A percentile compares a stretch with the other conserved stretches of the same genome.
Evolutionary conservation across 2,797 vertebrate genomes (phyloP).

Genomic region (Apogon hyalosoma): DNA sequence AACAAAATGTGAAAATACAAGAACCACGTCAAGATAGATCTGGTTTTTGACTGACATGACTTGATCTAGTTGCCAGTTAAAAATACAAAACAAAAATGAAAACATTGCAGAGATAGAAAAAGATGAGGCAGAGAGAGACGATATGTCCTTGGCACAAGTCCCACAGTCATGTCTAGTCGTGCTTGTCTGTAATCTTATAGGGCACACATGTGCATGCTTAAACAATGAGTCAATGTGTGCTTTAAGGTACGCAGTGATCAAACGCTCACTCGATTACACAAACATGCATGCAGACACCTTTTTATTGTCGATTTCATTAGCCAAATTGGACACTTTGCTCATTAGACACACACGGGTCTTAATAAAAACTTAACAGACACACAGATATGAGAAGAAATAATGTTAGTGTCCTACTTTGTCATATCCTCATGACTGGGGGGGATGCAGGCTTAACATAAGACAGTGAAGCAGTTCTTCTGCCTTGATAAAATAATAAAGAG

Average conservation of each 20-base stretch:
- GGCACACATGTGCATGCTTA: slow-evolving; percentile 22
- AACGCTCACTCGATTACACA: slow-evolving; percentile 20
- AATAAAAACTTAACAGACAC: slow-evolving; percentile 40
- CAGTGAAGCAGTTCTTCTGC: slow-evolving; percentile 46
- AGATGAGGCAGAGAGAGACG: slow-evolving; percentile 20
- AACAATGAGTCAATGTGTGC: slow-evolving; percentile 42
- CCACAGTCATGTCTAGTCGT: slow-evolving; percentile 66
- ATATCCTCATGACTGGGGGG: slow-evolving; percentile 51
- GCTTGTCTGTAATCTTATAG: slow-evolving; percentile 51
- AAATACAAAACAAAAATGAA: slow-evolving; percentile 18
- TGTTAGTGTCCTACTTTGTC: slow-evolving; percentile 65
- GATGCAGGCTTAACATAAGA: slow-evolving; percentile 36
- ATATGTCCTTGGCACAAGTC: slow-evolving; percentile 59
- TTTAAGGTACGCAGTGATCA: slow-evolving; percentile 46
- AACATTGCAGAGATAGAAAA: slow-evolving; percentile 11
- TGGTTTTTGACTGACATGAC: slow-evolving; percentile 32
- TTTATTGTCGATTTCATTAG: slow-evolving; percentile 33
- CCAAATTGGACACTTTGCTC: slow-evolving; percentile 42
- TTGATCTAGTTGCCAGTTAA: slow-evolving; percentile 17
- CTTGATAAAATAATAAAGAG: slow-evolving; percentile 74
- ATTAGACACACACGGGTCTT: slow-evolving; percentile 43
- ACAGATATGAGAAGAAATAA: slow-evolving; percentile 43
- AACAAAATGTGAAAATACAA: background rate
- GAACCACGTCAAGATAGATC: slow-evolving; percentile 5
- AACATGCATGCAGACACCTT: slow-evolving; percentile 21